Evolutionary conservation across 2,888 invertebrate species (phyloP).

Genomic region (Barypeithes pellucidus): DNA sequence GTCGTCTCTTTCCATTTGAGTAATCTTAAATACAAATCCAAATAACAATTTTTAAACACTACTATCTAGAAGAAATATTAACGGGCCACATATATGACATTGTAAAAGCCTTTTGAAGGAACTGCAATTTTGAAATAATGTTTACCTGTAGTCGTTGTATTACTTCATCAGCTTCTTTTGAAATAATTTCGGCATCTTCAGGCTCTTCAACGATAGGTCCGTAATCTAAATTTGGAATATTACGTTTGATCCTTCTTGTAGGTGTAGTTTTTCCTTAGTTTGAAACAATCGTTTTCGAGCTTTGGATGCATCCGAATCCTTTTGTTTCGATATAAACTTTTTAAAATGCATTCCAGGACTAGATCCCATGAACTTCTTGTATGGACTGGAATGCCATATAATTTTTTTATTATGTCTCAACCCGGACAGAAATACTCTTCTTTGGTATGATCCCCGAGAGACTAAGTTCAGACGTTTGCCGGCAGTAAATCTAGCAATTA

Average conservation of each 20-base stretch:
- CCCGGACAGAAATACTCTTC: constrained; percentile 44
- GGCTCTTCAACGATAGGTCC: constrained; percentile 28
- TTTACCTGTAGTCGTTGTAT: constrained; percentile 5
- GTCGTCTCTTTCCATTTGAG: neutral
- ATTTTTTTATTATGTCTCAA: constrained; percentile 46
- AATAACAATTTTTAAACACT: no score
- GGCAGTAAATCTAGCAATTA: constrained; percentile 53
- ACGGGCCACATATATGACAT: no score
- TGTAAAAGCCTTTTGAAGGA: no score
- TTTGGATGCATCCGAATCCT: neutral
- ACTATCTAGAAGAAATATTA: no score
- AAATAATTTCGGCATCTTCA: constrained; percentile 1
- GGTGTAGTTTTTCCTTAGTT: no score
- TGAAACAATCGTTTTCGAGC: neutral
- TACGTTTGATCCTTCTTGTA: neutral
- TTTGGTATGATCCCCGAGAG: constrained; percentile 51
- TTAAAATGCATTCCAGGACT: constrained; percentile 40
- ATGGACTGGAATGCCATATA: constrained; percentile 48
- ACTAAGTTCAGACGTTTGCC: constrained; percentile 55
- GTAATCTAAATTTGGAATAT: constrained; percentile 27
- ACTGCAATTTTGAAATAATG: neutral
- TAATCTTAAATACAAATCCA: neutral
- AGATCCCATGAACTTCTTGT: constrained; percentile 33
- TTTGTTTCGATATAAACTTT: neutral
- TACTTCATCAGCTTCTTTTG: neutral